These are phyloP conservation scores for Homarus gammarus DNA, from an alignment of 2,888 invertebrate species.

Conservation along the genomic window DNA sequence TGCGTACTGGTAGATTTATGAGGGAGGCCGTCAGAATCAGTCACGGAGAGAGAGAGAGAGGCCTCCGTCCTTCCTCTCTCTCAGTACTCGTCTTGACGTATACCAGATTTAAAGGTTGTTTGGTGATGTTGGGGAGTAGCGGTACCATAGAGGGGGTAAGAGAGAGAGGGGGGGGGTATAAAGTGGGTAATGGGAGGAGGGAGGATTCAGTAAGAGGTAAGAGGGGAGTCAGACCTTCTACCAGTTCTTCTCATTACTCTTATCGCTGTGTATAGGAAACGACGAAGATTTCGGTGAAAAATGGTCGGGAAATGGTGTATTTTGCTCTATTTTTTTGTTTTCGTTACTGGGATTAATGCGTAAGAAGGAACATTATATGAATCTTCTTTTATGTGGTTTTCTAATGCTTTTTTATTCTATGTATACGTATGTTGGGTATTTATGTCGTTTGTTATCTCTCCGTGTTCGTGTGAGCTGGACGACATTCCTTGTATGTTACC, in stretches of 20 bases:
- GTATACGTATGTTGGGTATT: too few relatives aligned
- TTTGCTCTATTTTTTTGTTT: neutral
- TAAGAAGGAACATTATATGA: neutral
- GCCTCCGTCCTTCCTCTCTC: too few relatives aligned
- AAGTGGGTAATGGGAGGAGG: neutral
- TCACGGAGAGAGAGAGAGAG: constrained; percentile 51
- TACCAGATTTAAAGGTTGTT: constrained; percentile 38
- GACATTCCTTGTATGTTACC: too few relatives aligned
- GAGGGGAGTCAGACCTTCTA: neutral
- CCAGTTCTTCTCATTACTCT: neutral
- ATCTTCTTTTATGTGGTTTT: neutral
- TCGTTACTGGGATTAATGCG: too few relatives aligned
- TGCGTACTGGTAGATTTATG: constrained; percentile 56
- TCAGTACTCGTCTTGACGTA: constrained; percentile 14
- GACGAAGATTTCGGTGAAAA: neutral
- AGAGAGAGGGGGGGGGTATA: neutral
- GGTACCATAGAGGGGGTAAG: neutral
- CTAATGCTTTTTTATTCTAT: too few relatives aligned
- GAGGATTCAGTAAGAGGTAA: neutral
- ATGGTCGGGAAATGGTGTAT: neutral
- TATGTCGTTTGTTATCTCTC: too few relatives aligned
- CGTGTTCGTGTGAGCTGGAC: too few relatives aligned
- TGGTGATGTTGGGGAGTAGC: too few relatives aligned
- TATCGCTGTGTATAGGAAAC: neutral
- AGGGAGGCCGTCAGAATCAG: constrained; percentile 43